These are phyloP conservation scores for Misgurnus anguillicaudatus DNA, from an alignment of 2,113 vertebrate species.

Conservation along the genomic window DNA sequence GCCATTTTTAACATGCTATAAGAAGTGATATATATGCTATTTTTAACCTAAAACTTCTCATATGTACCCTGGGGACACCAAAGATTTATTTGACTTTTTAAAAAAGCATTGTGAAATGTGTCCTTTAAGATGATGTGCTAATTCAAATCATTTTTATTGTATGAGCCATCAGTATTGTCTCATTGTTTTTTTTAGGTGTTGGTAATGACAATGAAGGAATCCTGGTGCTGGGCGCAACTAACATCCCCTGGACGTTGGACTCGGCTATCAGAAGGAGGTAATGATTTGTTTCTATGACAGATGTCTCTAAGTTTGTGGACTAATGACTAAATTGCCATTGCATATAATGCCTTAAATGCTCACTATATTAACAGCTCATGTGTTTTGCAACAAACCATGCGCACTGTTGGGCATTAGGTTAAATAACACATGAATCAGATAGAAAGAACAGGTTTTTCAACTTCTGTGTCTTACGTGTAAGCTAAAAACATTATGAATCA, in stretches of 20 bases:
- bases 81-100: too few species aligned
- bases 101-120: too few species aligned
- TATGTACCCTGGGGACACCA: too few species aligned
- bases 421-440: not conserved
- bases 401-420: not conserved
- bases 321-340: not conserved
- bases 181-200: conserved; percentile 77
- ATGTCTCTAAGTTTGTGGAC: too few species aligned
- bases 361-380: not conserved
- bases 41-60: too few species aligned
- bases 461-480: not conserved
- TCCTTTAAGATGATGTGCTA: too few species aligned
- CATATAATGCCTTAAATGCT: not conserved
- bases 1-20: too few species aligned
- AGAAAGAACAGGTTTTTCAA: conserved; percentile 44
- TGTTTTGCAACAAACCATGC: not conserved
- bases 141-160: not conserved
- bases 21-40: too few species aligned
- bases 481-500: conserved; percentile 18
- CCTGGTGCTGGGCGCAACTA: conserved; percentile 95
- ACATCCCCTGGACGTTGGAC: conserved; percentile 98
- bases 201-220: conserved; percentile 95
- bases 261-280: conserved; percentile 97
- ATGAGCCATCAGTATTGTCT: not conserved
- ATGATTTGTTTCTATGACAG: not conserved